Percentiles rank a stretch among this genome's conserved stretches.
Conservation (phyloP, 2,888 invertebrate genomes). For the Dioctria rufipes region DNA sequence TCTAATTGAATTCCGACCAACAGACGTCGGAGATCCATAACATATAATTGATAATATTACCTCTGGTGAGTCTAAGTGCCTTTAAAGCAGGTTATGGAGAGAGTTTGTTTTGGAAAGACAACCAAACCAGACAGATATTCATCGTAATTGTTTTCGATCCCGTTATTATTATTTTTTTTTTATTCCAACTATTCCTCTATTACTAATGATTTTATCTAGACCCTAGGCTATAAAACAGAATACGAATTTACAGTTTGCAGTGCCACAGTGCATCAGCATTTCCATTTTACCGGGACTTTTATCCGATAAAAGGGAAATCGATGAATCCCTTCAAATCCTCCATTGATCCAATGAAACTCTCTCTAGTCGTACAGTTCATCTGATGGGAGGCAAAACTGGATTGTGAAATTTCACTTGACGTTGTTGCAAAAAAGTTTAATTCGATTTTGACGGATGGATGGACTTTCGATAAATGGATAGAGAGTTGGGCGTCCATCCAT, state of each 20-base stretch:
- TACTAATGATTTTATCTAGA: not conserved
- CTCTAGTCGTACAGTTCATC: constrained; percentile 23
- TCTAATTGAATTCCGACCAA: too few relatives aligned
- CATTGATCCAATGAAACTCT: constrained; percentile 39
- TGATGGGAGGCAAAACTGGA: constrained; percentile 35
- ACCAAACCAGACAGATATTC: too few relatives aligned
- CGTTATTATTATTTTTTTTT: too few relatives aligned
- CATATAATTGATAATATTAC: too few relatives aligned
- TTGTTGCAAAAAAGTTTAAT: constrained; percentile 46
- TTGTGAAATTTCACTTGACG: constrained; percentile 32
- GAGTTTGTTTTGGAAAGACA: too few relatives aligned
- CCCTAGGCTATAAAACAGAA: not conserved
- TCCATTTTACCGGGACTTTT: not conserved
- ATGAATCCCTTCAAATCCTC: constrained; percentile 51
- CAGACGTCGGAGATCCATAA: too few relatives aligned
- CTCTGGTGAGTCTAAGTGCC: too few relatives aligned
- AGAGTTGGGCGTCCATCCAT: not conserved
- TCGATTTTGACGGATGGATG: constrained; percentile 50
- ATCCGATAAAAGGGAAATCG: constrained; percentile 50
- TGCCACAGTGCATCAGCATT: not conserved
- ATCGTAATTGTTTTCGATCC: too few relatives aligned
- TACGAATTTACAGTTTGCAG: not conserved
- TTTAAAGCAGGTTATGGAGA: too few relatives aligned
- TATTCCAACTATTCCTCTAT: not conserved
- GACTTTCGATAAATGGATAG: constrained; percentile 36